phyloP scores from a whole-genome alignment of 2,113 vertebrate genomes.

The Mesitornis unicolor region DNA sequence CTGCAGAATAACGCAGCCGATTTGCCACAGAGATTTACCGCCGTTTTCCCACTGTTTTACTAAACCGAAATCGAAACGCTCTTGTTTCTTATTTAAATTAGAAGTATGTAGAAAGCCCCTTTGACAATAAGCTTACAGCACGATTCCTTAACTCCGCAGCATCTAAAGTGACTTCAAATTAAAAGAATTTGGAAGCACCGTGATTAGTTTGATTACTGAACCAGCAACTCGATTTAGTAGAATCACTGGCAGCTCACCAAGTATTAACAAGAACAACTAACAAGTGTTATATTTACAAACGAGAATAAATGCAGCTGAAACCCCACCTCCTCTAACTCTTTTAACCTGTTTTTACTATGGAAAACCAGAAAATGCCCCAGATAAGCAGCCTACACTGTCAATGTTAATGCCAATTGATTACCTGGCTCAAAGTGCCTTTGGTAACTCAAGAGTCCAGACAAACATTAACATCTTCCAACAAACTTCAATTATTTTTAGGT shows the following conservation, averaged over 20 bases:
- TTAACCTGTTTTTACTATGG: neutral
- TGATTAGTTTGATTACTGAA: neutral
- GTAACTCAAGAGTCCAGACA: neutral
- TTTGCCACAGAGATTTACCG: neutral
- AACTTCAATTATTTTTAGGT: neutral
- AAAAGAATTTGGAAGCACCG: neutral
- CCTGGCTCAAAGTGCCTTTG: neutral
- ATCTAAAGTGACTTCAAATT: neutral
- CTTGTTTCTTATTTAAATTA: neutral
- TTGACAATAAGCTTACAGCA: neutral
- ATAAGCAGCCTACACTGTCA: neutral
- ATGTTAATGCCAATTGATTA: neutral
- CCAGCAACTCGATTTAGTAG: neutral
- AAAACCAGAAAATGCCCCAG: neutral
- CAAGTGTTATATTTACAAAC: neutral
- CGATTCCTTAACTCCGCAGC: neutral
- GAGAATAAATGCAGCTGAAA: neutral
- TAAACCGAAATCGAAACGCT: neutral
- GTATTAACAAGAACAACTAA: neutral
- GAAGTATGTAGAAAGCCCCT: neutral
- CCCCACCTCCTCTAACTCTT: neutral
- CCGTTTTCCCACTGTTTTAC: neutral
- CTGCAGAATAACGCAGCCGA: neutral
- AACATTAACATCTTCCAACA: neutral
- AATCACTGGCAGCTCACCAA: neutral